Evolutionary conservation across 2,113 vertebrate species (phyloP).

Genomic region (Sula dactylatra): DNA sequence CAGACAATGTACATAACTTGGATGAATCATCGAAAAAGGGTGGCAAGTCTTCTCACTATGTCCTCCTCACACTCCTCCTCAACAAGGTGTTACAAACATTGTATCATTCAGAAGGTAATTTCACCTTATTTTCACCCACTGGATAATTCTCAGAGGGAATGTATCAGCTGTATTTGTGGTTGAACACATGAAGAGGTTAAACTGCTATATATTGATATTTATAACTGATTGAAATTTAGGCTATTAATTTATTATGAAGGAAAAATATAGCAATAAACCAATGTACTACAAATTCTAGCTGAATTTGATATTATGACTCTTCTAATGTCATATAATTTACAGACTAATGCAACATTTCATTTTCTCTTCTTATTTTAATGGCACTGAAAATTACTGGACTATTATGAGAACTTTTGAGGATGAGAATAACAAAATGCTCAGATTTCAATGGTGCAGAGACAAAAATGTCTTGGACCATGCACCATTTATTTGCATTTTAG

Average conservation of each 20-base stretch:
- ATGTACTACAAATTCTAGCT: neutral
- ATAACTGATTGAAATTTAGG: neutral
- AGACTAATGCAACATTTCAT: neutral
- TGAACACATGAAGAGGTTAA: neutral
- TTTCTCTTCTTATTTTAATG: neutral
- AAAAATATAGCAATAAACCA: slow-evolving; percentile 3
- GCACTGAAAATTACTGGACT: neutral
- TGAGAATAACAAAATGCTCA: neutral
- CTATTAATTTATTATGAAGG: neutral
- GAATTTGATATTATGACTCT: neutral
- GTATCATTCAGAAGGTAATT: neutral
- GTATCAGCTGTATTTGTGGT: neutral
- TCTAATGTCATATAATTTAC: neutral
- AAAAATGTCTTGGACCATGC: neutral
- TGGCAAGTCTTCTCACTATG: neutral
- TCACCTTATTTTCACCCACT: neutral
- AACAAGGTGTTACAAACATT: neutral
- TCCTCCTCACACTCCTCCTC: neutral
- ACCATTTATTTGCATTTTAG: neutral
- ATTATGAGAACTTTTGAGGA: neutral
- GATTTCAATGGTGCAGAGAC: neutral
- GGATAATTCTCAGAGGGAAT: neutral
- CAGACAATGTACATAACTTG: neutral
- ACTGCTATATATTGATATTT: neutral
- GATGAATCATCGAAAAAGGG: neutral